These are phyloP conservation scores for Troides aeacus DNA, from an alignment of 2,888 invertebrate genomes.

Conservation along the genomic window DNA sequence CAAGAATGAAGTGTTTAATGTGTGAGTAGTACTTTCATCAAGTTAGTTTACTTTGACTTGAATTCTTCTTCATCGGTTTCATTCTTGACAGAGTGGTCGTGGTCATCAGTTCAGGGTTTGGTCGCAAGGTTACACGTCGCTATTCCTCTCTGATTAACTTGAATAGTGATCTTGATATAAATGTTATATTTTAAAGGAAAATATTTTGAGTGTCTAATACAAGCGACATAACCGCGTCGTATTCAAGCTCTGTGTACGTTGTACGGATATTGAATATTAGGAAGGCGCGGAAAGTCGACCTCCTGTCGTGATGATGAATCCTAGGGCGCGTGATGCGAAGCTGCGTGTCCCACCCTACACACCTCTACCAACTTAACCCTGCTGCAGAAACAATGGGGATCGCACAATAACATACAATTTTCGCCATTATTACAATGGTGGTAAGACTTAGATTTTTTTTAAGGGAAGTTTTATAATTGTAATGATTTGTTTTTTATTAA, in stretches of 20 bases:
- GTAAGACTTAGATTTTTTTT: conserved; percentile 30
- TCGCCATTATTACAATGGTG: conserved; percentile 29
- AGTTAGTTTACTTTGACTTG: too few species aligned
- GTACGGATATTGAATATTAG: conserved; percentile 56
- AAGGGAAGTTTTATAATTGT: background rate
- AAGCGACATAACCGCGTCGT: conserved; percentile 37
- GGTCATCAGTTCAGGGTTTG: too few species aligned
- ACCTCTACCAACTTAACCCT: conserved; percentile 30
- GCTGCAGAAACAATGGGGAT: background rate
- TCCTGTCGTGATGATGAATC: conserved; percentile 72
- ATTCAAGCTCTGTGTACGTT: conserved; percentile 40
- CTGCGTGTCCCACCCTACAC: conserved; percentile 49
- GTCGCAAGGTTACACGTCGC: too few species aligned
- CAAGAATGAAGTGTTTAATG: too few species aligned
- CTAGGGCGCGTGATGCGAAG: conserved; percentile 53
- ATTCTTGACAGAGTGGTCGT: too few species aligned
- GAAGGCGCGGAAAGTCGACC: conserved; percentile 52
- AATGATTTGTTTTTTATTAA: conserved; percentile 35
- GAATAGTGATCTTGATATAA: too few species aligned
- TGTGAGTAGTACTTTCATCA: too few species aligned
- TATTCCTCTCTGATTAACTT: too few species aligned
- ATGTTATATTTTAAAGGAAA: background rate
- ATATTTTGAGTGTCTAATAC: conserved; percentile 14
- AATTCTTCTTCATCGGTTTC: too few species aligned
- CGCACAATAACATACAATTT: conserved; percentile 11